Conservation (phyloP, 2,797 vertebrate species). For the Anguilla pacifica region DNA sequence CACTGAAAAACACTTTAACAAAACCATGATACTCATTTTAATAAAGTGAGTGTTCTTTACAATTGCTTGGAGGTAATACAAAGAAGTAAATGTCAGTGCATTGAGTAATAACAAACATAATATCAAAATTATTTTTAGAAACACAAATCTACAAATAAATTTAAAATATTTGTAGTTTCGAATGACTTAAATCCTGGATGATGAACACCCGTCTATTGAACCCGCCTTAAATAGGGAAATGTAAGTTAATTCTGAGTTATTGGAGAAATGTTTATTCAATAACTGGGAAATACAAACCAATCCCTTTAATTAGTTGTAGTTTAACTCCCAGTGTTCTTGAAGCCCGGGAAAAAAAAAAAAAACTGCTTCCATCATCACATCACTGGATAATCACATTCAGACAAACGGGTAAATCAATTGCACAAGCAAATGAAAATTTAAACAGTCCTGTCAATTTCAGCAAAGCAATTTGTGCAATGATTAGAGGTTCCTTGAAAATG, state of each 20-base stretch:
- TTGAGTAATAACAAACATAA: not conserved
- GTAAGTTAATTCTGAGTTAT: not conserved
- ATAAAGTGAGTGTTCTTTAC: not conserved
- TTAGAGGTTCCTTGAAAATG: not conserved
- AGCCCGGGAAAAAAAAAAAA: not conserved
- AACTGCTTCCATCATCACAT: not conserved
- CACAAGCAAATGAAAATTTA: not conserved
- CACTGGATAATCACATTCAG: not conserved
- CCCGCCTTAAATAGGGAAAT: not conserved
- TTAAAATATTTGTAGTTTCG: not conserved
- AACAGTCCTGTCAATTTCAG: not conserved
- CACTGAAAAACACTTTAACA: not conserved
- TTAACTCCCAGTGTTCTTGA: not conserved
- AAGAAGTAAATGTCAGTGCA: not conserved
- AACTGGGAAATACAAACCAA: not conserved
- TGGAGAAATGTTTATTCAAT: not conserved
- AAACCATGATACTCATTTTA: not conserved
- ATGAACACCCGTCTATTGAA: not conserved
- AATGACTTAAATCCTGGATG: not conserved
- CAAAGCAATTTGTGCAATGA: not conserved
- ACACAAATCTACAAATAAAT: not conserved
- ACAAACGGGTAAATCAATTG: not conserved
- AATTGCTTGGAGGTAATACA: not conserved
- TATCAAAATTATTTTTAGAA: not conserved
- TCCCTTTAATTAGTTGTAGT: not conserved